These are phyloP conservation scores for Fistularia commersonii DNA, from an alignment of 2,797 vertebrate genomes.

Conservation along the genomic window DNA sequence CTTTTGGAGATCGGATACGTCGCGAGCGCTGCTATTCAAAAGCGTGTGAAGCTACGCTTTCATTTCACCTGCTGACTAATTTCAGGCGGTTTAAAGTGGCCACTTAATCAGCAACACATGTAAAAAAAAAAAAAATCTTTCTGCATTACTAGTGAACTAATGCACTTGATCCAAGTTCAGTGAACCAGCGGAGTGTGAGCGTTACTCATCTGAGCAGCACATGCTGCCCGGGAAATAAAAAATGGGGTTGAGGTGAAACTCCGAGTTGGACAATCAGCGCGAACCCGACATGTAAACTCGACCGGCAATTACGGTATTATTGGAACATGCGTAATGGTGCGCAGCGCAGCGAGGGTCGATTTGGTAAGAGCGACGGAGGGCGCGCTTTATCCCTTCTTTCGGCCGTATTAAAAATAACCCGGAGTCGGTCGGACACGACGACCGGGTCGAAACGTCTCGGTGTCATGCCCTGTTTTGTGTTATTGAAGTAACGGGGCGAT, in stretches of 20 bases:
- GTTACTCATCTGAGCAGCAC: constrained; percentile 29
- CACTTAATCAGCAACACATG: constrained; percentile 7
- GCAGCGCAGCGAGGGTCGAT: constrained; percentile 44
- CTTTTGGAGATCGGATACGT: too few species aligned
- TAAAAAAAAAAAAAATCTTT: constrained; percentile 6
- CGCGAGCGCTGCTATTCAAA: too few species aligned
- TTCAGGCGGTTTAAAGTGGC: background rate
- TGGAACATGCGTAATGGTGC: constrained; percentile 63
- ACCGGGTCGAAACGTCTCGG: constrained; percentile 55
- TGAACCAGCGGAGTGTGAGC: constrained; percentile 7
- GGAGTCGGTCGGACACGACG: constrained; percentile 51
- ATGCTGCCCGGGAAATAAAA: constrained; percentile 28
- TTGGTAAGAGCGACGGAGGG: constrained; percentile 47
- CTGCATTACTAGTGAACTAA: constrained; percentile 7
- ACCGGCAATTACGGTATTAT: constrained; percentile 60
- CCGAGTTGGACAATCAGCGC: constrained; percentile 36
- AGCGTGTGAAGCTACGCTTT: constrained; percentile 7
- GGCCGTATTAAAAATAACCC: constrained; percentile 58
- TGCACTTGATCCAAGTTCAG: constrained; percentile 13
- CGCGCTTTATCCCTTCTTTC: constrained; percentile 33
- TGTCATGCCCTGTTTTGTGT: constrained; percentile 61
- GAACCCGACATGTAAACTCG: constrained; percentile 43
- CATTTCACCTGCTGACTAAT: constrained; percentile 21
- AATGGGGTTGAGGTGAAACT: constrained; percentile 29
- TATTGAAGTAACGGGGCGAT: constrained; percentile 62